Evolutionary conservation across 2,888 invertebrate species (phyloP).

Genomic region (Electrophaes corylata): DNA sequence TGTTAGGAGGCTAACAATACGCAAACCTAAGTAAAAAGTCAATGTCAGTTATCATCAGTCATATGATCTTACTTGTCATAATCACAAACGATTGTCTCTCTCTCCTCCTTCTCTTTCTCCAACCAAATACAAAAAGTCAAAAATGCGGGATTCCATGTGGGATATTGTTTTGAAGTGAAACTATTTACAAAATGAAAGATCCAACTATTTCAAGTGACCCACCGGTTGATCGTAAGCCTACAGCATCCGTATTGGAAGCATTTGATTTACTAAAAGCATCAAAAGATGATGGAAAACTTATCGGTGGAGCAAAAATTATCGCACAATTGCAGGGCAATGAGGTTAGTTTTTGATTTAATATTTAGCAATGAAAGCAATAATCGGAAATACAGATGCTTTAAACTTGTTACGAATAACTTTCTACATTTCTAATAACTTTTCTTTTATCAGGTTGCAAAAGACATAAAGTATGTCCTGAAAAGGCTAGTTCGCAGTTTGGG

Average conservation of each 20-base stretch:
- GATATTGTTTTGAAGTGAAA: constrained; percentile 37
- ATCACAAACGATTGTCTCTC: too few species aligned
- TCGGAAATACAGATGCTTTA: not conserved
- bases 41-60: too few species aligned
- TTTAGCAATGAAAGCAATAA: not conserved
- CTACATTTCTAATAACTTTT: constrained; percentile 20
- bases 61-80: too few species aligned
- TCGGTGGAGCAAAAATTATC: constrained; percentile 74
- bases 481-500: constrained; percentile 89
- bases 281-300: constrained; percentile 68
- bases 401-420: not conserved
- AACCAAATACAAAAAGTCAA: too few species aligned
- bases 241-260: constrained; percentile 70
- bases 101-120: too few species aligned
- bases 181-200: constrained; percentile 62
- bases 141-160: constrained; percentile 52
- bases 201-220: constrained; percentile 47
- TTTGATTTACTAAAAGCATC: constrained; percentile 69
- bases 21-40: too few species aligned
- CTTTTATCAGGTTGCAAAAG: constrained; percentile 82
- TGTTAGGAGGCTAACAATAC: too few species aligned
- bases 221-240: constrained; percentile 55
- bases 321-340: constrained; percentile 65
- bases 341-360: constrained; percentile 58
- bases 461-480: constrained; percentile 87